Base-by-base conservation (phyloP, 2,888 invertebrate genomes). In the Sarcophaga subvicina region DNA sequence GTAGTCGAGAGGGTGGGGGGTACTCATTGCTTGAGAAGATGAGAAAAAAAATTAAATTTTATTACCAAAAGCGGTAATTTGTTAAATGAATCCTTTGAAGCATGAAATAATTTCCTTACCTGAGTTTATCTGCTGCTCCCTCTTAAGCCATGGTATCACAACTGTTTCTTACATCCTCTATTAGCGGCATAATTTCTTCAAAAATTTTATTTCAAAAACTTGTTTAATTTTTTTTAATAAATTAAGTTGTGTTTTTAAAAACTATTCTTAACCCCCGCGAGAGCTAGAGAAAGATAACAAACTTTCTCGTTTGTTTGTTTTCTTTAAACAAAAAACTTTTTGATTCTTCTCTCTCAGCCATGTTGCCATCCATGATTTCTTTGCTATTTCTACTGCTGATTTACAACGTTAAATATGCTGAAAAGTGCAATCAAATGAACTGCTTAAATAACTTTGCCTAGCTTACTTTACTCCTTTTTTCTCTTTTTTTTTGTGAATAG, bases 351-450 rank as follows among this genome's bases (percentile, higher is more conserved):
- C 5, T 5, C 5, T 2, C 22, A 22, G 22, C 22, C 25, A 25
- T 27, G 27, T 5, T 37, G 37, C 37, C 37, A 37, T 22, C 22
- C 22, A 1, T 37, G 37, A 37, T 37, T 37, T 37, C 37, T 37
- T 37, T 37, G 37, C 37, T 8, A 0, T 10, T 37, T 37, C 8
- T 37, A 10, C 10, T 37, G 37, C 37, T 37, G 37, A 37, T 37
- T 37, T 37, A 37, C 37, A 37, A 37, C 2, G 37, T 37, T 37
- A 37, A 64, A 76, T 70, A 75, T 69, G 63, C 72, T 73, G 20
- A 73, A 78, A 78, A 84, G 79, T 71, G 54, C 79, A 73, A 66
- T 69, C 66, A 73, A 81, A 79, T 84, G 66, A 84, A 84, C 75
- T 87, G 22, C 17, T 14, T 60, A 25, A 25, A 64, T 54, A 54